Evolutionary conservation across 1,140 invertebrate genomes (phyloP), one percentile per base, ranked within the genome.

Genomic region (Paralvinella palmiformis): DNA sequence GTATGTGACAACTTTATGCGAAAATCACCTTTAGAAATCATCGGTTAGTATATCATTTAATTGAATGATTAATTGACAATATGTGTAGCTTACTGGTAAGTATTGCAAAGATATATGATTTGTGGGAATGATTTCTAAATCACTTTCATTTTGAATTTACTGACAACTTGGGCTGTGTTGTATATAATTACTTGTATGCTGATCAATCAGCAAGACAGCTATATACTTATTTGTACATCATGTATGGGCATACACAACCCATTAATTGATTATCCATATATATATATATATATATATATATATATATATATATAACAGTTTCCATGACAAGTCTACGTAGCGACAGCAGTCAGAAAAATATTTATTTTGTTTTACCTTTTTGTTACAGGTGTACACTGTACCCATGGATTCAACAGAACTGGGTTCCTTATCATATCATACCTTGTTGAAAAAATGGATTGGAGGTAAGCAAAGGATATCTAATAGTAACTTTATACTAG

Each of bases 361-460:
- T n/a, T n/a, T n/a, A n/a, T n/a, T n/a, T n/a, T n/a, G n/a, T n/a
- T n/a, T n/a, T n/a, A n/a, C n/a, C n/a, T n/a, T n/a, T 13, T 32
- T 17, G 3, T 29, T 62, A 32, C 41, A 53, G 13, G 50, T 24
- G 69, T 99, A 33, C 97, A 99, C 78, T 99, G 96, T 75, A 99
- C 96, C 0, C 96, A 99, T 84, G 97, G 96, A 0, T 99, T 98
- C 75, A 99, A 99, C 80, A 84, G 97, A 71, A 98, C 94, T 31
- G 97, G 85, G 7, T 99, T 98, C 77, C 82, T 99, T 0, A 91
- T 99, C 55, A 86, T 88, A 55, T 88, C 92, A 1, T 99, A 91
- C 79, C 84, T 99, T 71, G 89, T 98, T 87, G 93, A 82, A 64
- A 84, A 86, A 62, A 79, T 88, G 32, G 74, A 78, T 6, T 85